phyloP scores from a whole-genome alignment of 2,888 invertebrate genomes.

The Pimpla rufipes region DNA sequence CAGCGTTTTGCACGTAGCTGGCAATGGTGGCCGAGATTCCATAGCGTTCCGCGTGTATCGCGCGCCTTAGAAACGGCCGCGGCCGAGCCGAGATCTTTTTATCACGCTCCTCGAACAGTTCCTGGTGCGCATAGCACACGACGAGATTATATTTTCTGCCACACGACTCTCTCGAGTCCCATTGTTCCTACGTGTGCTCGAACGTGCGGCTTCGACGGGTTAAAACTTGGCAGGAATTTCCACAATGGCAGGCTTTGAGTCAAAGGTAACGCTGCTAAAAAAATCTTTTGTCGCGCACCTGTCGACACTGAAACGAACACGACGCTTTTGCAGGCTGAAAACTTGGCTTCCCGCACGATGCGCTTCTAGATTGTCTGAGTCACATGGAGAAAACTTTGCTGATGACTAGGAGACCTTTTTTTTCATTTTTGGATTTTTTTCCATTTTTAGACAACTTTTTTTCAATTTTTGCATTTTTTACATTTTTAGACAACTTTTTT shows the following conservation, averaged over 20 bases:
- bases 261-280: not conserved
- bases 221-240: constrained; percentile 1
- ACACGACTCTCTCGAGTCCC: constrained; percentile 38
- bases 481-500: too few species aligned
- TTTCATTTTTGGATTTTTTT: too few species aligned
- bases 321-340: too few species aligned
- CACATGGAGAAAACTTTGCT: too few species aligned
- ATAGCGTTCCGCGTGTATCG: not conserved
- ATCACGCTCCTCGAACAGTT: constrained; percentile 30
- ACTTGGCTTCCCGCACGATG: too few species aligned
- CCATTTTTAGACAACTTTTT: too few species aligned
- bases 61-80: not conserved
- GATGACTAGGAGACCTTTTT: too few species aligned
- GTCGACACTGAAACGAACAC: too few species aligned
- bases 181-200: constrained; percentile 45
- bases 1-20: constrained; percentile 15
- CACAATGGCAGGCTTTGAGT: not conserved
- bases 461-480: too few species aligned
- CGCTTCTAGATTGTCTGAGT: too few species aligned
- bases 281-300: too few species aligned
- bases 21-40: not conserved
- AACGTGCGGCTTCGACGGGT: constrained; percentile 1
- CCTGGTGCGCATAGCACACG: constrained; percentile 2
- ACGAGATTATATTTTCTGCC: constrained; percentile 32
- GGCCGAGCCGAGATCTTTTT: constrained; percentile 47